Conservation (phyloP, 2,888 invertebrate species). For the Pyrrhosoma nymphula region DNA sequence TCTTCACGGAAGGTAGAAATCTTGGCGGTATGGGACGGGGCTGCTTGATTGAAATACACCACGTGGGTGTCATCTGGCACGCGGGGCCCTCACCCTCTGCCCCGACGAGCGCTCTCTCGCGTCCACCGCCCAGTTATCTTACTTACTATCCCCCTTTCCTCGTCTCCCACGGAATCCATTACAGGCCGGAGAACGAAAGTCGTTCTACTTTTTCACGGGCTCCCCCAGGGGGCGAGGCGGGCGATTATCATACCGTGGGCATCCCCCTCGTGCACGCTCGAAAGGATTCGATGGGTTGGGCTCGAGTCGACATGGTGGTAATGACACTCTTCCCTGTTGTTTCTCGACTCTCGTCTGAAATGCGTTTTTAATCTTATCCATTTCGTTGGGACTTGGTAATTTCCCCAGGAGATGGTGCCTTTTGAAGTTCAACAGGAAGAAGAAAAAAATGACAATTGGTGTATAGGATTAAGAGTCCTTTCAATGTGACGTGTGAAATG, state of each 20-base stretch:
- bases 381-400: neutral
- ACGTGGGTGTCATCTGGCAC: slow-evolving; percentile 20
- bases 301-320: neutral
- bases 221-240: neutral
- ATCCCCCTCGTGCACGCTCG: neutral
- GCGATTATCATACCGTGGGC: neutral
- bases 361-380: neutral
- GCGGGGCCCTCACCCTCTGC: neutral
- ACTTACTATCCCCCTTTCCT: neutral
- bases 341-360: neutral
- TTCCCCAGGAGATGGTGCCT: too few relatives aligned
- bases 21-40: neutral
- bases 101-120: neutral
- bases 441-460: too few relatives aligned
- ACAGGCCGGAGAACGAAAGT: slow-evolving; percentile 38
- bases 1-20: neutral
- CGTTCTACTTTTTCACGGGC: neutral
- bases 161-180: neutral
- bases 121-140: neutral
- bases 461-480: too few relatives aligned
- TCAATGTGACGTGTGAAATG: too few relatives aligned
- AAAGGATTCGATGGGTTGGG: neutral
- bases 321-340: neutral
- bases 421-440: too few relatives aligned
- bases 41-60: neutral